phyloP scores from a whole-genome alignment of 2,888 invertebrate species.

The Pharmacophagus antenor region DNA sequence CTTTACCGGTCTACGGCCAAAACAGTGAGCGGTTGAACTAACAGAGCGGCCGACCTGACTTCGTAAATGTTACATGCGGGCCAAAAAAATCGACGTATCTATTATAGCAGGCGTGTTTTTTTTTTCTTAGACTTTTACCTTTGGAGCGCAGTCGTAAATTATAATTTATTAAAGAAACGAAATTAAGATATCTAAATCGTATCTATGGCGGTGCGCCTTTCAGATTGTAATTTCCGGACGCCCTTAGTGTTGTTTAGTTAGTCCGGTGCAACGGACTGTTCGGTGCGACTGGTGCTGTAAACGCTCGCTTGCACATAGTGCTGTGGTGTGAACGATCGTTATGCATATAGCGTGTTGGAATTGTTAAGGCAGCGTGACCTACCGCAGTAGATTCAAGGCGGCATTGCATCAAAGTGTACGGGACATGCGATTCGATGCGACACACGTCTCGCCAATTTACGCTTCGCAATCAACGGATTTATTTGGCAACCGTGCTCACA shows the following conservation, averaged over 20 bases:
- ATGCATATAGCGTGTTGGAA: constrained; percentile 45
- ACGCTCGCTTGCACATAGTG: constrained; percentile 38
- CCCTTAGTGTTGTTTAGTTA: constrained; percentile 56
- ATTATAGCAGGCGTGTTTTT: constrained; percentile 73
- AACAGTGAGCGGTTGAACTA: constrained; percentile 29
- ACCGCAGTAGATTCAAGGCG: constrained; percentile 61
- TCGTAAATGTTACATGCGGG: constrained; percentile 66
- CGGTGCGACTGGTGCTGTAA: constrained; percentile 37
- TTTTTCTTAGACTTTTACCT: constrained; percentile 62
- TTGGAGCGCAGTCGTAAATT: constrained; percentile 73
- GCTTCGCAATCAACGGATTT: constrained; percentile 42
- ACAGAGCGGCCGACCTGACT: constrained; percentile 57
- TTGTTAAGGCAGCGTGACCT: constrained; percentile 60
- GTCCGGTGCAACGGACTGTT: constrained; percentile 59
- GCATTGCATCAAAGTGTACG: constrained; percentile 53
- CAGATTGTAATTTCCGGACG: constrained; percentile 46
- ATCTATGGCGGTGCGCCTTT: constrained; percentile 68
- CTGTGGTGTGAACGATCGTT: constrained; percentile 40
- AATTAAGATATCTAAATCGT: constrained; percentile 75
- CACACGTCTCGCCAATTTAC: constrained; percentile 69
- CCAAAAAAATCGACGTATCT: constrained; percentile 73
- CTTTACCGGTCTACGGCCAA: constrained; percentile 11
- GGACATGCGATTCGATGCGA: constrained; percentile 51
- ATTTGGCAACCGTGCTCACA: constrained; percentile 34
- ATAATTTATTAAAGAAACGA: constrained; percentile 73